Percentiles rank a stretch among this genome's conserved stretches.
Conservation (phyloP, 2,113 vertebrate species). For the Xenopus laevis region DNA sequence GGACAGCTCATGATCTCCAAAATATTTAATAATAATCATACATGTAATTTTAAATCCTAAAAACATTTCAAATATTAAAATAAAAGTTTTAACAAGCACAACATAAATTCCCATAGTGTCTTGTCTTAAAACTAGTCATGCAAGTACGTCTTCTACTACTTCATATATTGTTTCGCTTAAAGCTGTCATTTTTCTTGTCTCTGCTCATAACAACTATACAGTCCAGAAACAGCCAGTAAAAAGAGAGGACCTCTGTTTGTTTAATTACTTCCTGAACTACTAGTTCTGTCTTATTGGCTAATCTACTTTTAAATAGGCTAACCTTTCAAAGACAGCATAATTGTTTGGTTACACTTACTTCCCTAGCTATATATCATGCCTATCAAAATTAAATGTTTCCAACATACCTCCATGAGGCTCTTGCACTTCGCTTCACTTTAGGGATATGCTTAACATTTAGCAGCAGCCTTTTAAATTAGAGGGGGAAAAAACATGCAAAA, state of each 20-base stretch:
- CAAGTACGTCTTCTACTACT: no score
- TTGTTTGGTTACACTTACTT: constrained; percentile 67
- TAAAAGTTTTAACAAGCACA: no score
- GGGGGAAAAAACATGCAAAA: constrained; percentile 33
- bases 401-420: constrained; percentile 53
- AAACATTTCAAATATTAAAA: no score
- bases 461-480: constrained; percentile 49
- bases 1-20: no score
- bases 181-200: constrained; percentile 72
- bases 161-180: constrained; percentile 18
- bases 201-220: constrained; percentile 71
- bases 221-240: constrained; percentile 69
- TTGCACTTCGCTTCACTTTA: constrained; percentile 48
- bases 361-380: constrained; percentile 69
- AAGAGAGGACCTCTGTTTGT: constrained; percentile 66
- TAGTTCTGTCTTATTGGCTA: constrained; percentile 61
- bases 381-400: constrained; percentile 66
- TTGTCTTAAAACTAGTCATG: no score
- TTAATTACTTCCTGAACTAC: constrained; percentile 74
- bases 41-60: no score
- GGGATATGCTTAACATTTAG: constrained; percentile 50
- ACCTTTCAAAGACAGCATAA: constrained; percentile 67
- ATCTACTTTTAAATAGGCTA: constrained; percentile 65
- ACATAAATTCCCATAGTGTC: no score
- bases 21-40: no score